These are phyloP conservation scores for Ceratosolen solmsi DNA, from an alignment of 1,140 invertebrate genomes.

Conservation along the genomic window DNA sequence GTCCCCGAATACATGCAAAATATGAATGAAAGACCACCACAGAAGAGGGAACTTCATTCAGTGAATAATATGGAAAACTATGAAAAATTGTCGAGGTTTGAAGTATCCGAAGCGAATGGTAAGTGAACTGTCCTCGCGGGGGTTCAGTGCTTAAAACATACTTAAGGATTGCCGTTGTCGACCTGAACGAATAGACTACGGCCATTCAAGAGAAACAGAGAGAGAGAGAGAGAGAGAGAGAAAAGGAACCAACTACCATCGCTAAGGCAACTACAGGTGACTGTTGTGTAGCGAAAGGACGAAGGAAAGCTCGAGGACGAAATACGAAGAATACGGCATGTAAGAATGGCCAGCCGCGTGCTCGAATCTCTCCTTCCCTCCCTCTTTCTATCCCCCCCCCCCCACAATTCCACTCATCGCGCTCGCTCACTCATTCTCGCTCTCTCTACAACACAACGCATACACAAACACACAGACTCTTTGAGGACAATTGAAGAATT, in stretches of 20 bases:
- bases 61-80: neutral
- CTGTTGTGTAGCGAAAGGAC: conserved; percentile 31
- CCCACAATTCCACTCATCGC: neutral
- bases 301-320: neutral
- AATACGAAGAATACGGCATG: conserved; percentile 33
- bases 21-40: conserved; percentile 1
- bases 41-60: neutral
- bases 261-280: conserved; percentile 25
- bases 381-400: neutral
- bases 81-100: conserved; percentile 4
- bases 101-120: conserved; percentile 49
- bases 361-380: neutral
- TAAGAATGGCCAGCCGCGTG: conserved; percentile 32
- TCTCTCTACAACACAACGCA: no score
- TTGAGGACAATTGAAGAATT: neutral
- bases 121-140: conserved; percentile 35
- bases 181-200: neutral
- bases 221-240: neutral
- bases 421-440: neutral
- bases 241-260: conserved; percentile 10
- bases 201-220: conserved; percentile 18
- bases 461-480: neutral
- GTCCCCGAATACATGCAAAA: neutral
- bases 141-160: conserved; percentile 45
- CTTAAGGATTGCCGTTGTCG: conserved; percentile 35